Conservation (phyloP, 2,113 vertebrate species). For the Triplophysa tibetana region DNA sequence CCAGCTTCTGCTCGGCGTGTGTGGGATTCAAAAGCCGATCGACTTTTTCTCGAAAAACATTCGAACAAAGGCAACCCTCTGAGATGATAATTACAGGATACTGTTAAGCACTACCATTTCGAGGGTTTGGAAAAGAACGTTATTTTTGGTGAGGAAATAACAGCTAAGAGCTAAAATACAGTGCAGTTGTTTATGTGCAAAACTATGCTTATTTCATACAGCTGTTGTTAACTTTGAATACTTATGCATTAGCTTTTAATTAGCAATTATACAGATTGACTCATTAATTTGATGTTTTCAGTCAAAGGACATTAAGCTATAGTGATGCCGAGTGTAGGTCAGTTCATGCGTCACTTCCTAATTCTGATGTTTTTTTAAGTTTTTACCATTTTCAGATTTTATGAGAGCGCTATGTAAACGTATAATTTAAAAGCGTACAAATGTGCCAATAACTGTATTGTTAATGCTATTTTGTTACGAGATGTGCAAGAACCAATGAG, state of each 20-base stretch:
- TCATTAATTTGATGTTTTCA: constrained; percentile 44
- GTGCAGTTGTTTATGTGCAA: neutral
- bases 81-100: constrained; percentile 39
- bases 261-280: constrained; percentile 43
- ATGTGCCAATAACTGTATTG: too few relatives aligned
- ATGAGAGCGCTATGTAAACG: too few relatives aligned
- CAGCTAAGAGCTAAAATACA: neutral
- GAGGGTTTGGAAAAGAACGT: neutral
- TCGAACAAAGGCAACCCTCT: constrained; percentile 40
- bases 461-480: too few relatives aligned
- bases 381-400: neutral
- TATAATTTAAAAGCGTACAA: neutral
- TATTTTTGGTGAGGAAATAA: constrained; percentile 3
- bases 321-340: constrained; percentile 24
- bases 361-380: constrained; percentile 9
- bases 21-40: constrained; percentile 43
- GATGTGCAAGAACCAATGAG: too few relatives aligned
- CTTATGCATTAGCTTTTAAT: constrained; percentile 39
- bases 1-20: neutral
- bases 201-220: neutral
- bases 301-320: constrained; percentile 39
- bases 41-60: neutral
- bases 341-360: constrained; percentile 1
- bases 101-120: constrained; percentile 11
- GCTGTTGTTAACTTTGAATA: constrained; percentile 24